These are phyloP conservation scores for Bolborhynchus lineola DNA, from an alignment of 2,113 vertebrate species.

Conservation along the genomic window DNA sequence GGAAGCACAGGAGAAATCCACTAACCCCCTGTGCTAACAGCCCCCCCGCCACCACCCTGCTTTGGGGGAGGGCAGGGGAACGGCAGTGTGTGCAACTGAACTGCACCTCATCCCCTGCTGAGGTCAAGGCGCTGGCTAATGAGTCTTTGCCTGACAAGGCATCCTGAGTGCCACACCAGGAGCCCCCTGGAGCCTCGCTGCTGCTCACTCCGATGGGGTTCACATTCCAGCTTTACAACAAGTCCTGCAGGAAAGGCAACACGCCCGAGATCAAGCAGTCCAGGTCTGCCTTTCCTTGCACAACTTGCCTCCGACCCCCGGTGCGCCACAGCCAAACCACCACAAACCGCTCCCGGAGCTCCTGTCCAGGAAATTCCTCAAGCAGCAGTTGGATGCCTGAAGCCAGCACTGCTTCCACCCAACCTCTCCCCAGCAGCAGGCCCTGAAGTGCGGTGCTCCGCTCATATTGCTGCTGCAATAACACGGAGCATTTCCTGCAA, in stretches of 20 bases:
- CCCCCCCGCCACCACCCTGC: background rate
- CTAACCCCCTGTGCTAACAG: background rate
- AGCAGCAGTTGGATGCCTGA: background rate
- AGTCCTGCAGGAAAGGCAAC: background rate
- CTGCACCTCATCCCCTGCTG: background rate
- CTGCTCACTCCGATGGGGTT: too few species aligned
- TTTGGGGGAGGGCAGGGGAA: constrained; percentile 21
- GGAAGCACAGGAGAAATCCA: background rate
- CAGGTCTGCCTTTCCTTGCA: background rate
- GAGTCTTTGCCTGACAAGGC: constrained; percentile 27
- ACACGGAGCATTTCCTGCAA: background rate
- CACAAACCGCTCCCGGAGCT: background rate
- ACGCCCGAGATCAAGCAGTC: fast-evolving
- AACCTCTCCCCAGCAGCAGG: background rate
- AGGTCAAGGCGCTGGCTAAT: background rate
- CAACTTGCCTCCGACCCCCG: background rate
- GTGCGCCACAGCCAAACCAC: background rate
- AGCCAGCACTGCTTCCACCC: background rate
- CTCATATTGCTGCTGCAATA: fast-evolving
- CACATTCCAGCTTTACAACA: background rate
- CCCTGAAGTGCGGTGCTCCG: fast-evolving
- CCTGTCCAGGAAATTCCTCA: background rate
- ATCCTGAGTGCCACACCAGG: background rate
- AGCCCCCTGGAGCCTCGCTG: background rate
- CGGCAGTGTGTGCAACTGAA: background rate